These are phyloP conservation scores for Enteromius treurensis DNA, from an alignment of 2,797 vertebrate species.

Conservation along the genomic window DNA sequence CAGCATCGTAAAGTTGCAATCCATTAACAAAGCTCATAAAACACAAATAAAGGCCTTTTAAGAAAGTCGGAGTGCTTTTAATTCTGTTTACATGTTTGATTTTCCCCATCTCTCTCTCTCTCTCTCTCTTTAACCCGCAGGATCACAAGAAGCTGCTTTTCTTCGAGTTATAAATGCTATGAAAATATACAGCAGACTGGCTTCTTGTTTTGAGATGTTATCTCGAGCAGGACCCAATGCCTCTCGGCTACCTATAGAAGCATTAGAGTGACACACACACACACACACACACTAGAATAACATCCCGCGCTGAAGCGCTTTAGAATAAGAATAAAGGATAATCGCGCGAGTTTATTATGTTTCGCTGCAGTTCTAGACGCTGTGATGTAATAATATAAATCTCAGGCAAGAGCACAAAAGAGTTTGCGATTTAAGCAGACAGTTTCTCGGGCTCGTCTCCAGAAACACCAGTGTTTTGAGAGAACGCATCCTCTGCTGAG, in stretches of 20 bases:
- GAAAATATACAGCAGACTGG: conserved; percentile 60
- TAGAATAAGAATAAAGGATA: neutral
- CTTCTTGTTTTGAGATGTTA: conserved; percentile 57
- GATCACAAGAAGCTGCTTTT: conserved; percentile 53
- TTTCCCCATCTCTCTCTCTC: neutral
- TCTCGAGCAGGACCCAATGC: conserved; percentile 47
- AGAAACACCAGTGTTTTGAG: conserved; percentile 55
- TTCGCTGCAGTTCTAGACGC: neutral
- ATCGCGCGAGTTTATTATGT: neutral
- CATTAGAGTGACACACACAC: conserved; percentile 36
- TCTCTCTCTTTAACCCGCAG: conserved; percentile 15
- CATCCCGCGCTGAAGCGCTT: neutral
- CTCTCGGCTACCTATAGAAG: conserved; percentile 39
- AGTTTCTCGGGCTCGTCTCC: conserved; percentile 43
- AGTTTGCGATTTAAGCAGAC: conserved; percentile 25
- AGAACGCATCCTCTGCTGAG: conserved; percentile 55
- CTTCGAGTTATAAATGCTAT: conserved; percentile 49
- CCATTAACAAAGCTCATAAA: conserved; percentile 7
- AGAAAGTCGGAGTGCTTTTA: conserved; percentile 31
- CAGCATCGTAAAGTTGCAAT: neutral
- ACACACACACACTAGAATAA: neutral
- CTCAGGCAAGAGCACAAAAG: neutral
- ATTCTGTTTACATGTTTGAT: conserved; percentile 51
- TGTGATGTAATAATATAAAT: neutral
- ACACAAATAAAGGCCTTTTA: neutral